phyloP scores from a whole-genome alignment of 2,113 vertebrate genomes.

The Pelecanus crispus region DNA sequence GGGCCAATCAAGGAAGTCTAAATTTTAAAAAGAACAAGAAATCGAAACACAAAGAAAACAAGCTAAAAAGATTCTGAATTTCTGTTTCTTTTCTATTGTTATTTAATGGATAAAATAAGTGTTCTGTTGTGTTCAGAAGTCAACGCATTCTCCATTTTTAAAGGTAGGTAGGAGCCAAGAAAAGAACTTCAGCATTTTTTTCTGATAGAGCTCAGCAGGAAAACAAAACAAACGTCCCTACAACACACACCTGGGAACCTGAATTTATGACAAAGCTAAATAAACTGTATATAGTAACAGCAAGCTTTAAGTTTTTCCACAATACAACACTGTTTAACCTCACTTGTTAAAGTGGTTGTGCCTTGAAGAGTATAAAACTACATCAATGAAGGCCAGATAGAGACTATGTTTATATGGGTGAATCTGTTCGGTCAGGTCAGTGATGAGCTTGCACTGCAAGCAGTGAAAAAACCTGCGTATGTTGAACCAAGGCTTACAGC shows the following conservation, averaged over 20 bases:
- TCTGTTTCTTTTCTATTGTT: neutral
- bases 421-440: neutral
- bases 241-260: neutral
- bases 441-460: neutral
- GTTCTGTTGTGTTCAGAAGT: neutral
- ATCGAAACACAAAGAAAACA: neutral
- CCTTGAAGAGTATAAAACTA: neutral
- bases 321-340: neutral
- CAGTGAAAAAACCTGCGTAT: fast-evolving
- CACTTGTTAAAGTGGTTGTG: neutral
- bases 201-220: neutral
- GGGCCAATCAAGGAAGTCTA: neutral
- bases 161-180: neutral
- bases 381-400: neutral
- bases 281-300: neutral
- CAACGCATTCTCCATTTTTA: neutral
- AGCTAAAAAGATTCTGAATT: neutral
- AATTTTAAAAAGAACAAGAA: neutral
- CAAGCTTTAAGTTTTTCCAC: neutral
- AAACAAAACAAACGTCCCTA: neutral
- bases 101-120: neutral
- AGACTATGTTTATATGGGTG: neutral
- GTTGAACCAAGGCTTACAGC: neutral
- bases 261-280: neutral
- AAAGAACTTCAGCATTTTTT: neutral